Base-by-base conservation (phyloP, 2,888 invertebrate species). In the Coelinius sp. region DNA sequence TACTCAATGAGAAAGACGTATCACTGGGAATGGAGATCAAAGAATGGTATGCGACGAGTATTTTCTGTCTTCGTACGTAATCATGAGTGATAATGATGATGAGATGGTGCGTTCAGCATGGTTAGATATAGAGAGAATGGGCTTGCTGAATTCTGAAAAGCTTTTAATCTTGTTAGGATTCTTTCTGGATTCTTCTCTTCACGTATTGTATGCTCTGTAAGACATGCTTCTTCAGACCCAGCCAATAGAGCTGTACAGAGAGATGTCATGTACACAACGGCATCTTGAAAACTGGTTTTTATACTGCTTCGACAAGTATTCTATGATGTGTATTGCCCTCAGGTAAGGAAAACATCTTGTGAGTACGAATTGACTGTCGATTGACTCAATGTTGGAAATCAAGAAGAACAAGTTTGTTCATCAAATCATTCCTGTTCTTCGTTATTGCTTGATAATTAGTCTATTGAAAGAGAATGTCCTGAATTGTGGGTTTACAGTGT, bases 401-500 rank as follows among this genome's bases (percentile, higher is more conserved):
- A 14, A 17, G 59, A 59, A 59, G 17, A 59, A 59, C 31, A 17
- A 31, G 59, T 56, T 56, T 27, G 14, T 27, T 27, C 56, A n/a
- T 12, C 17, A 56, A 7, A 14, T 56, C 27, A 56, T 27, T 14
- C 6, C 5, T 27, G n/a, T 56, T 56, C 14, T 12, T 35, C 14
- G 31, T 31, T 59, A 31, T 59, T 20, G 46, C 2, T 14, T 20
- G 46, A n/a, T 49, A 49, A 49, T 49, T 49, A 20, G 31, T 31
- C 10, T 17, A 20, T 49, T 49, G 20, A 49, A 20, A 17, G 46
- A 49, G 98, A 98, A 88, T 96, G 97, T 83, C 95, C 97, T 27
- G 98, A 98, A 87, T 92, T 98, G 38, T 97, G 96, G 94, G 92
- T 98, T 80, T 98, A 97, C 97, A 97, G 97, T 87, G 92, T 95